Evolutionary conservation across 2,888 invertebrate genomes (phyloP), one percentile per base, ranked within the genome.

Genomic region (Synanthedon myopaeformis): DNA sequence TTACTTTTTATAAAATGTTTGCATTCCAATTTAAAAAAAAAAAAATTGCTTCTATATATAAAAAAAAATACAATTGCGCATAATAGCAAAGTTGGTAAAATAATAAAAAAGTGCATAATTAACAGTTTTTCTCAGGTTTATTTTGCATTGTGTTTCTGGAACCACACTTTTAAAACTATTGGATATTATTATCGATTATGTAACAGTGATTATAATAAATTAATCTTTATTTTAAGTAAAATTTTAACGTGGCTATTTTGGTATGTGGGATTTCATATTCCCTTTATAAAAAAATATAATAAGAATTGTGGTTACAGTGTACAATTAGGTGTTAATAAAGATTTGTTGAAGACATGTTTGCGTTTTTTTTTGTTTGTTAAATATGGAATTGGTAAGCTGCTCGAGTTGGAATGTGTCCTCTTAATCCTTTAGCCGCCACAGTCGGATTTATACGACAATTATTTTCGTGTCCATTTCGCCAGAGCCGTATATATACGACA

Each of bases 301-400:
- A 59, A 59, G 63, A 62, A 64, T 61, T 64, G 66, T 69, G 70
- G 69, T 72, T 72, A 63, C 65, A 68, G 63, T 70, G 69, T 67
- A 70, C 61, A 71, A 13, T 45, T 6, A 45, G 45, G 45, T 45
- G 14, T 55, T 61, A 72, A 72, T 67, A 72, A 72, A 73, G 56
- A 64, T 64, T 45, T 65, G 59, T 61, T 67, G 58, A 63, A 62
- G 60, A 53, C 42, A 23, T 23, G 23, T 23, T 23, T 23, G 5
- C 4, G 54, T 3, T 50, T 62, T 58, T 51, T 50, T 58, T 66
- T 69, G 64, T 58, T 54, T 49, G 55, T 23, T 23, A 23, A 23
- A 23, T 23, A 17, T 17, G 17, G 17, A 17, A 17, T 17, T 17
- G 17, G 17, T 17, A 17, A 17, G 17, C 17, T 17, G 17, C 1